Percentiles rank a stretch among this genome's conserved stretches.
These are phyloP conservation scores for Ornithoptera priamus DNA, from an alignment of 2,888 invertebrate genomes.

Conservation along the genomic window DNA sequence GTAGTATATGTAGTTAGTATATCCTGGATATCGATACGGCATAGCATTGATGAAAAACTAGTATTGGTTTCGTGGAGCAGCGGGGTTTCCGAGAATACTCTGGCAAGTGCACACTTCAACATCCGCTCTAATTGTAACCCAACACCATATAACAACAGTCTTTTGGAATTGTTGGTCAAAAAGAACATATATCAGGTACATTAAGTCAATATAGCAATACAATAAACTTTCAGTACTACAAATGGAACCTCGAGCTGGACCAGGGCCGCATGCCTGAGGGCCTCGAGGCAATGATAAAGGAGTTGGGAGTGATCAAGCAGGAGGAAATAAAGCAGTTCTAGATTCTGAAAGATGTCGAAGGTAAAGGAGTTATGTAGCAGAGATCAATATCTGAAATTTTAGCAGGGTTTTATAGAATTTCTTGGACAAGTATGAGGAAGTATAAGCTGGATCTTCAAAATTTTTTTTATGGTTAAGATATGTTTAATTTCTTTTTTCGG, in stretches of 20 bases:
- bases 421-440: conserved; percentile 17
- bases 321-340: conserved; percentile 71
- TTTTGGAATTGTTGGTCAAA: no score
- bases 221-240: conserved; percentile 83
- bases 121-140: no score
- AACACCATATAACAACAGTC: background rate
- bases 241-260: conserved; percentile 90
- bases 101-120: no score
- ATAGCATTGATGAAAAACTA: no score
- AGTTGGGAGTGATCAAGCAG: conserved; percentile 85
- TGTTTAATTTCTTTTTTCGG: conserved; percentile 4
- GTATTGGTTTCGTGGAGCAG: no score
- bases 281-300: conserved; percentile 86
- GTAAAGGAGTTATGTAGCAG: conserved; percentile 16
- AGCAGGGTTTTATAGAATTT: conserved; percentile 22
- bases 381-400: conserved; percentile 17
- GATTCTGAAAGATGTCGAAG: conserved; percentile 25
- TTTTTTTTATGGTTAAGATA: background rate
- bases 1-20: no score
- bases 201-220: no score
- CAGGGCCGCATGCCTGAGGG: conserved; percentile 90
- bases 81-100: no score
- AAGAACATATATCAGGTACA: no score
- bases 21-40: no score
- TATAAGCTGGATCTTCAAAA: conserved; percentile 3